Base-by-base conservation (phyloP, 2,797 vertebrate genomes). In the Naso thynnoides region DNA sequence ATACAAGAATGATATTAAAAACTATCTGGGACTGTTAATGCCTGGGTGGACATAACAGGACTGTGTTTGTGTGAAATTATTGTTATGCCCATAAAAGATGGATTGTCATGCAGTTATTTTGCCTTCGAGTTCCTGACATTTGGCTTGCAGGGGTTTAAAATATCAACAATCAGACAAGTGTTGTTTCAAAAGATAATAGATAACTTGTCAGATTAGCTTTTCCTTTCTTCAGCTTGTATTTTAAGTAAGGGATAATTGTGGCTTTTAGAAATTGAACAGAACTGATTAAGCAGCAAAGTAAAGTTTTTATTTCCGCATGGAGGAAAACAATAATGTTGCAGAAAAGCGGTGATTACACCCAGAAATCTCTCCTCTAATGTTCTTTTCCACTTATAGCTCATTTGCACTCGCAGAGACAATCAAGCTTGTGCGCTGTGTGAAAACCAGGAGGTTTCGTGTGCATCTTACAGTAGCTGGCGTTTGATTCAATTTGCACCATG, bases 401-500 rank as follows among this genome's bases (percentile, higher is more conserved):
- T 71, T 57, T 81, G 21, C 38, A 52, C 53, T 41, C n/a, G 8
- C 2, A 45, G 44, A 57, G 39, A 74, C 44, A 39, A 70, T 77
- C 21, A 33, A 75, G 76, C 44, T 23, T 64, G 29, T 38, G 48
- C 21, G 19, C 29, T 1, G 21, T 71, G 61, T 55, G 70, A 21
- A 70, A 79, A 66, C 57, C 39, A 24, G 54, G 41, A 63, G 69
- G 57, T 76, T 82, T 54, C 54, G 41, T 48, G 67, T 47, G 48
- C 41, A 31, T 81, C 58, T 78, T 67, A 74, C 75, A 68, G 80
- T 75, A 62, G 76, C 70, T 81, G 73, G 78, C 57, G 26, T 82
- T 82, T 76, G 69, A 88, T 86, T 89, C 72, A 73, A 62, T 86
- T 79, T 84, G 67, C 76, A 83, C 77, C 83, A 88, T 86, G 84